Evolutionary conservation across 92 coral and sea anemone species (phyloP), one percentile per base, ranked within the genome.

Genomic region (Muricea muricata): DNA sequence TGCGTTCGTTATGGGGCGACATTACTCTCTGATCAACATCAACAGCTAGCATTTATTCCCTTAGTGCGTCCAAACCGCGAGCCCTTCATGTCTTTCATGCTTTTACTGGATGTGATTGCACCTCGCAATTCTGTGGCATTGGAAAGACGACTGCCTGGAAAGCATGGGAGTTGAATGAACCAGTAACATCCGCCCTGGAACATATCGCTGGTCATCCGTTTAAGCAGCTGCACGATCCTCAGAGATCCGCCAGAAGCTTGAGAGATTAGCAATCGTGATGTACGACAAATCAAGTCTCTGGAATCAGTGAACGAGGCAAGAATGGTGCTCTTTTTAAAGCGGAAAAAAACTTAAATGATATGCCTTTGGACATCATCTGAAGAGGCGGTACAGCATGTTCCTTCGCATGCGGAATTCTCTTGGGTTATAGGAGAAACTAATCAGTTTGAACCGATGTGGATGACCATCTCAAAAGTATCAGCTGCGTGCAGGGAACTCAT

Each of bases 1-100:
- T 50, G 86, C 92, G 65, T 89, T 89, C 58, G 86, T 88, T 41
- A 89, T 84, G 89, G 89, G 89, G 34, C 83, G 83, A 75, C 88
- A 88, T 79, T 88, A 42, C 61, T 83, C 80, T 30, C 48, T 63
- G 47, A 76, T 88, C 79, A 84, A 52, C 89, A 73, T 85, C 58
- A 89, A 85, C 73, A n/a, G n/a, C n/a, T n/a, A 6, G 74, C 29
- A 89, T 89, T 75, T 84, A 85, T 76, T 20, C 72, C 17, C 88
- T 88, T 75, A 85, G 88, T 24, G 91, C 71, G 84, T 69, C 85
- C 28, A 76, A 69, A 39, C 37, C 85, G 29, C 73, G 81, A 50
- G 83, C 88, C 32, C 52, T 84, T 14, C 88, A 80, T 25, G 87
- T 89, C 29, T 89, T 89, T 71, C 87, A 89, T 45, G 92, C 89